These are phyloP conservation scores for Capromys pilorides DNA, from an alignment of 2,797 vertebrate species.

Conservation along the genomic window DNA sequence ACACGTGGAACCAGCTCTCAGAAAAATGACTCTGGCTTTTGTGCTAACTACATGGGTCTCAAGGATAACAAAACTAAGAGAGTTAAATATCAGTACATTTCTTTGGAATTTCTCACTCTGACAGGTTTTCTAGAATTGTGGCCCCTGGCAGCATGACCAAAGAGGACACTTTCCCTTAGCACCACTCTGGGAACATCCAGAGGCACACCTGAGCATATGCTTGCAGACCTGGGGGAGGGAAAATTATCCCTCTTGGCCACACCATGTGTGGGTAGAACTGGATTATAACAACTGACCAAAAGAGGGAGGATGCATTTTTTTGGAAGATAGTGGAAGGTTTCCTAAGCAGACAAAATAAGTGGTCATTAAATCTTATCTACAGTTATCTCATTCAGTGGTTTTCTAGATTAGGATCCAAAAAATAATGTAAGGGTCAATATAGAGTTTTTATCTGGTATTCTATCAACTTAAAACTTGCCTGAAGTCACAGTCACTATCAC, in stretches of 20 bases:
- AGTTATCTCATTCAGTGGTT: neutral
- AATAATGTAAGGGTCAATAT: neutral
- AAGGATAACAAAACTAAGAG: neutral
- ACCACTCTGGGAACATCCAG: neutral
- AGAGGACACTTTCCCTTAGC: neutral
- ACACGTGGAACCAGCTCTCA: neutral
- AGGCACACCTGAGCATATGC: neutral
- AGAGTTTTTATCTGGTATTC: slow-evolving; percentile 6
- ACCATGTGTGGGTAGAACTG: neutral
- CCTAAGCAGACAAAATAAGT: slow-evolving; percentile 2
- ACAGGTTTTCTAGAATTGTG: neutral
- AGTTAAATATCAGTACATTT: neutral
- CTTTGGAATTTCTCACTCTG: neutral
- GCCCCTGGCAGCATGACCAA: neutral
- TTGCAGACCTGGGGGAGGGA: neutral
- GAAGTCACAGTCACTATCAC: neutral
- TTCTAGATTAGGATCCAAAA: slow-evolving; percentile 9
- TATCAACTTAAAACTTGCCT: neutral
- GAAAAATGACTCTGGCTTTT: slow-evolving; percentile 6
- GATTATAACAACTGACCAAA: neutral
- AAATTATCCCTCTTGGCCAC: neutral
- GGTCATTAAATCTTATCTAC: neutral
- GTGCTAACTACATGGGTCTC: neutral
- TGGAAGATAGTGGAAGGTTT: neutral
- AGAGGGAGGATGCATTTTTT: neutral